These are phyloP conservation scores for Erebia aethiops DNA, from an alignment of 2,888 invertebrate genomes.

Conservation along the genomic window DNA sequence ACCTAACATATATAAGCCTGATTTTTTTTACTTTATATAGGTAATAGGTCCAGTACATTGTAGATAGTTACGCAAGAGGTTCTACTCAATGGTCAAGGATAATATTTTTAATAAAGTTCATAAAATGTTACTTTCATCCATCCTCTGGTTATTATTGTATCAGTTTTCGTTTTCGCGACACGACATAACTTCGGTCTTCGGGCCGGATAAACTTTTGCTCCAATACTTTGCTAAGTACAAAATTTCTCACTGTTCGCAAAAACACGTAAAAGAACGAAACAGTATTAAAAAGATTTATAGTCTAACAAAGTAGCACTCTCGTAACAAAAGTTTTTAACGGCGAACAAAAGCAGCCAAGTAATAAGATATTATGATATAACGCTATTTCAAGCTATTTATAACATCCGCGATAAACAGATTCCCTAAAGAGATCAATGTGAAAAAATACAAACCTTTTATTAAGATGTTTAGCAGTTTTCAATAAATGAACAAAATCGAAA, in stretches of 20 bases:
- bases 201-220: conserved; percentile 37
- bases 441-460: no score
- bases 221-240: conserved; percentile 29
- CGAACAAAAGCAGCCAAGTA: conserved; percentile 20
- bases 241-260: conserved; percentile 35
- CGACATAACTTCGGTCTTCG: conserved; percentile 30
- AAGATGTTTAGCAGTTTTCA: no score
- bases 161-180: conserved; percentile 36
- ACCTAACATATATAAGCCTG: no score
- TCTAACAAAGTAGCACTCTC: conserved; percentile 29
- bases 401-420: background rate
- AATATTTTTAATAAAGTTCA: background rate
- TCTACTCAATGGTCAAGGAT: no score
- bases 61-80: no score
- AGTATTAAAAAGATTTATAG: conserved; percentile 30
- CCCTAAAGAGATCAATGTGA: no score
- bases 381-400: conserved; percentile 5
- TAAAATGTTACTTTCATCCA: conserved; percentile 33
- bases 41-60: no score
- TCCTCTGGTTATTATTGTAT: conserved; percentile 38
- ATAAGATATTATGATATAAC: conserved; percentile 22
- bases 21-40: no score
- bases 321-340: conserved; percentile 27
- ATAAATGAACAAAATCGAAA: no score
- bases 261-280: conserved; percentile 24